Evolutionary conservation across 2,888 invertebrate species (phyloP).

Genomic region (Mesopsocus fuscifrons): DNA sequence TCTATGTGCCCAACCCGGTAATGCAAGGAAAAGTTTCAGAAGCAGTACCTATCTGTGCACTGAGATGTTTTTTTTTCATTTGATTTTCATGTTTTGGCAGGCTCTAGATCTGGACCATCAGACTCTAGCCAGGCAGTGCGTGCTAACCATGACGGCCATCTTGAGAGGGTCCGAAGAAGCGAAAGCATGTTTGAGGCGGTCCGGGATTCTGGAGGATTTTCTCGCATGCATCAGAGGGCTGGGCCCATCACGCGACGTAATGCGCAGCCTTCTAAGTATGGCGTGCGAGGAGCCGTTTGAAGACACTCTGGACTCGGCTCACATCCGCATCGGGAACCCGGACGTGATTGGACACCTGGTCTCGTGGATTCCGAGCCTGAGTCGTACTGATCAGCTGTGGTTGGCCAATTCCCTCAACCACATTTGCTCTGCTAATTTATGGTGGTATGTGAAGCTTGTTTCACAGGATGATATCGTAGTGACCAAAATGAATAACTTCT

Average conservation of each 20-base stretch:
- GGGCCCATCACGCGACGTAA: slow-evolving; percentile 13
- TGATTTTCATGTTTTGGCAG: slow-evolving; percentile 15
- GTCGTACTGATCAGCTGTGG: slow-evolving; percentile 25
- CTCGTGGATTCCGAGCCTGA: slow-evolving; percentile 30
- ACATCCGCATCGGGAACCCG: slow-evolving; percentile 22
- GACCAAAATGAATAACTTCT: too few relatives aligned
- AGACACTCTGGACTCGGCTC: slow-evolving; percentile 9
- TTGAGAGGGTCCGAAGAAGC: slow-evolving; percentile 15
- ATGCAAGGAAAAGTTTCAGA: slow-evolving; percentile 10
- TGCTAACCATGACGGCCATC: slow-evolving; percentile 18
- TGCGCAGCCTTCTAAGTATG: slow-evolving; percentile 15
- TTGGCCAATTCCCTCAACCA: slow-evolving; percentile 24
- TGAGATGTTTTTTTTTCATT: background rate
- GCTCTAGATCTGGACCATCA: slow-evolving; percentile 17
- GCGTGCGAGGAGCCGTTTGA: slow-evolving; percentile 15
- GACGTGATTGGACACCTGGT: slow-evolving; percentile 31
- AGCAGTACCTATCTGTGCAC: too few relatives aligned
- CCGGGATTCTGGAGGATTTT: slow-evolving; percentile 15
- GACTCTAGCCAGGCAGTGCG: slow-evolving; percentile 18
- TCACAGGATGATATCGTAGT: background rate
- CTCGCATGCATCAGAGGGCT: slow-evolving; percentile 14
- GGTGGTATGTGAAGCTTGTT: slow-evolving; percentile 22
- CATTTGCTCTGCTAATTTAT: slow-evolving; percentile 29
- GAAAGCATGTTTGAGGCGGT: slow-evolving; percentile 13
- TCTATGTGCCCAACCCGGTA: too few relatives aligned